Evolutionary conservation across 2,888 invertebrate genomes (phyloP), one percentile per base, ranked within the genome.

Genomic region (Metalampra italica): DNA sequence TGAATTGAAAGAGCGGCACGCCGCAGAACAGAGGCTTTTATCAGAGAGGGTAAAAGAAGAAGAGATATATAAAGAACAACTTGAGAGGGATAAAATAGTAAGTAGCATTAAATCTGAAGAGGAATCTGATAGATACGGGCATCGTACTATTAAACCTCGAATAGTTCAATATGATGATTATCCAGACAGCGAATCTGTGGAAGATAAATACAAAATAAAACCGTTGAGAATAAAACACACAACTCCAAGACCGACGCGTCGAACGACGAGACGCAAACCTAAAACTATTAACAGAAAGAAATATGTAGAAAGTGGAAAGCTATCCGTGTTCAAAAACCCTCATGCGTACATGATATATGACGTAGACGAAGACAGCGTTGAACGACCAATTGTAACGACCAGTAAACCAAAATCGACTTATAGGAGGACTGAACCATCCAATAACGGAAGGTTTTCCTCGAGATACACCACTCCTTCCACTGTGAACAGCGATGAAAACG

Each of bases 321-420:
- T 82, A 1, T 86, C 87, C 0, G 81, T 85, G 0, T 88, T 88
- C 47, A 79, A 74, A 55, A 81, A 83, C 45, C 86, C 87, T 9
- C 66, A 74, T 29, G 53, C 79, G 1, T 87, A 76, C 49, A 67
- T 78, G 50, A 50, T 78, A 13, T 69, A 76, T 37, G 73, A 75
- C 42, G 75, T 82, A n/a, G 75, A 52, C 37, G 43, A 53, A 47
- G 13, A 43, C 42, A 11, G 29, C 45, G 43, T 7, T 39, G 39
- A 39, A 14, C 9, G 13, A 39, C 39, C 14, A 39, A 14, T 30
- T 15, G n/a, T 34, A 39, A 47, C 43, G 36, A 45, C 48, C 54
- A 9, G 51, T 51, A 7, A 44, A 40, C 34, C 51, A 1, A 43
- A 48, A 46, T 0, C 36, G 36, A 36, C 3, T n/a, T 7, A 22